Base-by-base conservation (phyloP, 2,113 vertebrate genomes). In the Caloenas nicobarica region DNA sequence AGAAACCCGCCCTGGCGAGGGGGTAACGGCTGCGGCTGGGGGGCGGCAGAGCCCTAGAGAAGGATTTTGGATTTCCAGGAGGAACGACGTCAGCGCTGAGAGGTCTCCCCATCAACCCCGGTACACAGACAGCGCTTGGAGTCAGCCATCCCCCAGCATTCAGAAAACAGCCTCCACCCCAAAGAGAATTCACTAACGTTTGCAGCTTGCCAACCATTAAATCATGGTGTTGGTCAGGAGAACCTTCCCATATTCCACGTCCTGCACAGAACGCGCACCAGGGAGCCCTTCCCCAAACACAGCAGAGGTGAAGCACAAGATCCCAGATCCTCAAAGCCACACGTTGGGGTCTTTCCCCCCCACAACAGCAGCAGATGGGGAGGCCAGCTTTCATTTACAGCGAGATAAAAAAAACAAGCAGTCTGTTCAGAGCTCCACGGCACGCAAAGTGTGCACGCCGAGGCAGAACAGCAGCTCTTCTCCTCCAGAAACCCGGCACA, bases 241-340 rank as follows among this genome's bases (percentile, higher is more conserved):
- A 34, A 13, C 42, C 50, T 28, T 5, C 56, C 61, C 54, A 7
- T 1, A 5, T 2, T 1, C 42, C 29, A 2, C 1, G 6, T 22
- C 48, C 51, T 16, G 50, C 26, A 46, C 44, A 46, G 44, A 46
- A 46, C 26, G 8, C 15, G 5, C 51, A 53, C 26, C 25, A 5
- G 9, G 0, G 5, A 61, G 22, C 50, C 58, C 60, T 21, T 40
- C 54, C 69, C 65, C 40, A 28, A 3, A 1, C 25, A 2, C 31
- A 33, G 38, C 31, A 33, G 38, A 23, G 26, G 53, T 5, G 23
- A 25, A 50, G 38, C 61, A 34, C 66, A 14, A 46, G n/a, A n/a
- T n/a, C 79, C 64, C 26, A 24, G 24, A 38, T 19, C 31, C 81
- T 3, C 69, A 13, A 8, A 46, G 15, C 86, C 40, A 3, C 0